A percentile compares a stretch with the other conserved stretches of the same genome.
Evolutionary conservation across 2,888 invertebrate genomes (phyloP).

Genomic region (Sarcophaga caerulescens): DNA sequence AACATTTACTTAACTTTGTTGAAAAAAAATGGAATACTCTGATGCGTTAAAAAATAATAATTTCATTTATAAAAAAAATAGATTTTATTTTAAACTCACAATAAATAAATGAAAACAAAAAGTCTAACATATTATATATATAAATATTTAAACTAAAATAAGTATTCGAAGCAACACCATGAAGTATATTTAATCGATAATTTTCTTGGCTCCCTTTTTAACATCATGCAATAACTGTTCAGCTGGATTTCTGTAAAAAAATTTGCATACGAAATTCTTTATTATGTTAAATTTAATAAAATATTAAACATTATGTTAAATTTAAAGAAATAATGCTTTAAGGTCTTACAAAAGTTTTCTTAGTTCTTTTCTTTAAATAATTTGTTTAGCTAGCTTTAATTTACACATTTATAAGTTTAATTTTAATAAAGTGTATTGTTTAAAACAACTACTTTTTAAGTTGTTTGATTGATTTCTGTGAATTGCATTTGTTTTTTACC

Average conservation of each 20-base stretch:
- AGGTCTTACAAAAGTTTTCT: neutral
- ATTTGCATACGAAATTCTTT: neutral
- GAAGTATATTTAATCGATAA: conserved; percentile 69
- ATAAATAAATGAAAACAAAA: neutral
- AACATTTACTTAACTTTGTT: too few relatives aligned
- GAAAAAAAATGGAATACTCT: too few relatives aligned
- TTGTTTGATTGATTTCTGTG: too few relatives aligned
- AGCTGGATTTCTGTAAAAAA: conserved; percentile 71
- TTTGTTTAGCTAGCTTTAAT: too few relatives aligned
- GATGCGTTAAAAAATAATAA: too few relatives aligned
- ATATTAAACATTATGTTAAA: conserved; percentile 4
- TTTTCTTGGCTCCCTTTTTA: conserved; percentile 75
- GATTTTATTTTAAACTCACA: too few relatives aligned
- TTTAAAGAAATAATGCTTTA: neutral
- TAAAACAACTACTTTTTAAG: too few relatives aligned
- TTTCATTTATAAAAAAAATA: too few relatives aligned
- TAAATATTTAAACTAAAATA: neutral
- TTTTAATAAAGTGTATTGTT: too few relatives aligned
- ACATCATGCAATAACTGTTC: conserved; percentile 75
- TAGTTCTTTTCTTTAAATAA: neutral
- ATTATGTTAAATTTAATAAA: conserved; percentile 1
- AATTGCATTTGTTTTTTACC: too few relatives aligned
- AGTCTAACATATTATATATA: neutral
- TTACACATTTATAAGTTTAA: too few relatives aligned
- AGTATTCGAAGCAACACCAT: neutral